A percentile compares a stretch with the other conserved stretches of the same genome.
Evolutionary conservation across 1,140 invertebrate species (phyloP).

Genomic region (Drosophila watanabei): DNA sequence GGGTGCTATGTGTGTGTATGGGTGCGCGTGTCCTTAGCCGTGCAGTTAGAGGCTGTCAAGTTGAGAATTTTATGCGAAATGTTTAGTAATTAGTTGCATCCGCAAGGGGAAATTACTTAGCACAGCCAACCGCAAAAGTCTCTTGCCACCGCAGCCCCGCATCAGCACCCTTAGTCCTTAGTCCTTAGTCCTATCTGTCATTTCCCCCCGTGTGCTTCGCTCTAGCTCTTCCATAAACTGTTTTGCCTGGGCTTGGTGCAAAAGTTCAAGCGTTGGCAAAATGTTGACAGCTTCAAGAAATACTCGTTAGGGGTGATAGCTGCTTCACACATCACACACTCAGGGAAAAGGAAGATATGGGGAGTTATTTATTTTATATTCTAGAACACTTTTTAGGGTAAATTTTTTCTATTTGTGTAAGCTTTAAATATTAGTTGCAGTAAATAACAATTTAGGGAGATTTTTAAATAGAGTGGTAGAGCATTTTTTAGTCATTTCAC

Average conservation of each 20-base stretch:
- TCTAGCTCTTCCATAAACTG: not conserved
- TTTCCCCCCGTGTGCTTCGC: conserved; percentile 1
- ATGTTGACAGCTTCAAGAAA: conserved; percentile 72
- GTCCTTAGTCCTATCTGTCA: conserved; percentile 25
- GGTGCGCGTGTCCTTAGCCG: conserved; percentile 49
- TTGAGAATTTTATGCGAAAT: conserved; percentile 84
- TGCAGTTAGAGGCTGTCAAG: conserved; percentile 79
- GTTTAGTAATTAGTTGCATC: conserved; percentile 85
- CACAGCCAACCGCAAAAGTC: conserved; percentile 56
- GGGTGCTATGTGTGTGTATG: not conserved
- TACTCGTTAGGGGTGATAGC: conserved; percentile 39
- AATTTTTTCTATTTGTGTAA: not conserved
- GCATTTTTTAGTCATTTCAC: not conserved
- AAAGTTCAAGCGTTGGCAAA: conserved; percentile 67
- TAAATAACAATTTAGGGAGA: not conserved
- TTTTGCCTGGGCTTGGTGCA: conserved; percentile 34
- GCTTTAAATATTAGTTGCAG: not conserved
- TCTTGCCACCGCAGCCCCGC: not conserved
- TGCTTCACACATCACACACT: conserved; percentile 21
- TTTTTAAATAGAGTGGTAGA: not conserved
- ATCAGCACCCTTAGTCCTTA: not conserved
- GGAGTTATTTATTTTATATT: not conserved
- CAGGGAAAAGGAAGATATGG: not conserved
- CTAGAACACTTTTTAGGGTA: not conserved
- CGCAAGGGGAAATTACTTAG: conserved; percentile 82